Base-by-base conservation (phyloP, 1,140 invertebrate genomes). In the Orchesella cincta region DNA sequence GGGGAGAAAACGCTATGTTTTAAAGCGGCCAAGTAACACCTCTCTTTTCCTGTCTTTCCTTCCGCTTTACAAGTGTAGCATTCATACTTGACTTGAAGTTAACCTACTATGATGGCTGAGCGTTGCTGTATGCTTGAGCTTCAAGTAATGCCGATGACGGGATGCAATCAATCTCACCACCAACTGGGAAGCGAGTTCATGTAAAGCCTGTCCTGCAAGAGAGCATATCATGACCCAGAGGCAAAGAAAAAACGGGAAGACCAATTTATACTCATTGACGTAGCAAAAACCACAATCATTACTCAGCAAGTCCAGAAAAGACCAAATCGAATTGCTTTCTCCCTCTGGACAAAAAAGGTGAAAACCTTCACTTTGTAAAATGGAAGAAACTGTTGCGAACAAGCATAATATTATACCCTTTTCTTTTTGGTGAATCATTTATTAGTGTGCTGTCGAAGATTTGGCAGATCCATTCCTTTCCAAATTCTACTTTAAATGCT, bases 261-360 rank as follows among this genome's bases (percentile, higher is more conserved):
- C 39, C 39, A 46, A 46, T 46, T 46, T 46, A 8, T 46, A 46
- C 39, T 46, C 39, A 46, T 46, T 46, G 39, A 46, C 82, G n/a
- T 84, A 81, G 2, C 82, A 82, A 18, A 84, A 62, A 14, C 83
- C 78, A 70, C 83, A 82, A 73, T 85, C 84, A 67, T 82, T 83
- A 77, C 84, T 84, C 57, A 82, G 83, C 28, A 83, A 76, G 16
- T 84, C 83, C 29, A 83, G 76, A 28, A 85, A 80, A 46, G 29
- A 84, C 81, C 36, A 84, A 73, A 77, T 85, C 85, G 52, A 81
- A 84, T 36, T 81, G 82, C 20, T 73, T 36, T n/a, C 77, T 39
- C 64, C n/a, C n/a, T 18, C 39, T 8, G 18, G 39, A 46, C 39
- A 46, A 5, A 18, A 46, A 46, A 46, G 39, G 39, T 5, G n/a